These are phyloP conservation scores for Bedellia somnulentella DNA, from an alignment of 2,888 invertebrate genomes.

Conservation along the genomic window DNA sequence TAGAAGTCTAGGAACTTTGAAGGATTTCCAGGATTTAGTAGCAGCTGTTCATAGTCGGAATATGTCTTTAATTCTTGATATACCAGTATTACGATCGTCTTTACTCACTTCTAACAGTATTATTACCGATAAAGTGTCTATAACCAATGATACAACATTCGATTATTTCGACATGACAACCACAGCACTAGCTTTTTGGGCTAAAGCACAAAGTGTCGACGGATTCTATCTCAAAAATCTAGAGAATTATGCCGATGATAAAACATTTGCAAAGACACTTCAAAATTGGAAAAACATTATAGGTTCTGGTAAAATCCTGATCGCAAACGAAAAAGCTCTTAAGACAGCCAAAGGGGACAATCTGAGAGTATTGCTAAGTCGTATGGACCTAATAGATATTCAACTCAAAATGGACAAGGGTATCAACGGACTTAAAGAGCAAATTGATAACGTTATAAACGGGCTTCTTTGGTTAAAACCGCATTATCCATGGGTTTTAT, in stretches of 20 bases:
- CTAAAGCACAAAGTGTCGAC: constrained; percentile 74
- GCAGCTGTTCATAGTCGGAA: constrained; percentile 66
- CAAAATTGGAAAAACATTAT: constrained; percentile 70
- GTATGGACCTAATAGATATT: constrained; percentile 74
- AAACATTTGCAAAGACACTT: constrained; percentile 59
- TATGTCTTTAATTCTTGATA: constrained; percentile 77
- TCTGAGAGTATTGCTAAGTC: constrained; percentile 63
- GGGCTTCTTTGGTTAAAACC: constrained; percentile 64
- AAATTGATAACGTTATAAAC: constrained; percentile 58
- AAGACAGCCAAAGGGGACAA: constrained; percentile 38
- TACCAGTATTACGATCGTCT: constrained; percentile 53
- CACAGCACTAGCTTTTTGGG: constrained; percentile 34
- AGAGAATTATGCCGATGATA: constrained; percentile 65
- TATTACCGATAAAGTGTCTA: constrained; percentile 21
- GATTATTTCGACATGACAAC: constrained; percentile 32
- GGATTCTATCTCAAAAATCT: constrained; percentile 87
- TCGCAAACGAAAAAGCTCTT: constrained; percentile 64
- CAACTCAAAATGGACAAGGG: constrained; percentile 63
- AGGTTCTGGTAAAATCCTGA: constrained; percentile 65
- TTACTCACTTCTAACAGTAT: constrained; percentile 18
- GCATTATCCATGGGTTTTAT: constrained; percentile 76
- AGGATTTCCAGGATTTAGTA: constrained; percentile 69
- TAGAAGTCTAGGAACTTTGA: constrained; percentile 66
- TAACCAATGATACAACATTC: constrained; percentile 44
- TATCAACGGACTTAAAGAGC: constrained; percentile 56